A percentile compares a stretch with the other conserved stretches of the same genome.
Conservation (phyloP, 2,113 vertebrate species). For the Tringa solitaria region DNA sequence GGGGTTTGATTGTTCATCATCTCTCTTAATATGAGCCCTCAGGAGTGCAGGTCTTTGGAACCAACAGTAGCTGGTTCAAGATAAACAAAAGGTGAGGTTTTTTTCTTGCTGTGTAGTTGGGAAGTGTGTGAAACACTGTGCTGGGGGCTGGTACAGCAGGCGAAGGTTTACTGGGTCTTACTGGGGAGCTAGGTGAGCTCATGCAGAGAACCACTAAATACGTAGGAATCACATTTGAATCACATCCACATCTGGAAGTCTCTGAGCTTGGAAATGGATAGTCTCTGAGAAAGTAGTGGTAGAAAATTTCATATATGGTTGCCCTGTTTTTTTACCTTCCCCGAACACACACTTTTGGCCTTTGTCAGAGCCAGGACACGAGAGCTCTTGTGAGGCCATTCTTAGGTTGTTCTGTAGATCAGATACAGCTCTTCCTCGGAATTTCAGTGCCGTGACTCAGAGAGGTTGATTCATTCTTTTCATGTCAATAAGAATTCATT, state of each 20-base stretch:
- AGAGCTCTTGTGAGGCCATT: neutral
- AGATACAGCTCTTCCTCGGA: neutral
- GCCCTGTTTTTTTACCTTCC: neutral
- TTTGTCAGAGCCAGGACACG: neutral
- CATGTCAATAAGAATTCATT: neutral
- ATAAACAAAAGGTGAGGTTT: neutral
- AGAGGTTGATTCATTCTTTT: neutral
- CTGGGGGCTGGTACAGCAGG: rapidly evolving
- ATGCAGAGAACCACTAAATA: neutral
- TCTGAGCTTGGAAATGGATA: neutral
- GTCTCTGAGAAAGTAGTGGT: neutral
- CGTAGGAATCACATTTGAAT: neutral
- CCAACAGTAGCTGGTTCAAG: neutral
- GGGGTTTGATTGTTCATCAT: neutral
- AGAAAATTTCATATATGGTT: neutral
- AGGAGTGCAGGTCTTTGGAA: neutral
- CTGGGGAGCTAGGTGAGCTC: neutral
- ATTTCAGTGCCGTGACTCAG: neutral
- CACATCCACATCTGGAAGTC: neutral
- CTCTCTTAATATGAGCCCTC: neutral
- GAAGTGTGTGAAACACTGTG: neutral
- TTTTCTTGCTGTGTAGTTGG: neutral
- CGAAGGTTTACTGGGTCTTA: neutral
- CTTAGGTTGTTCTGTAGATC: neutral
- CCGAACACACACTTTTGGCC: neutral